Evolutionary conservation across 2,797 vertebrate genomes (phyloP).

Genomic region (Moxostoma hubbsi): DNA sequence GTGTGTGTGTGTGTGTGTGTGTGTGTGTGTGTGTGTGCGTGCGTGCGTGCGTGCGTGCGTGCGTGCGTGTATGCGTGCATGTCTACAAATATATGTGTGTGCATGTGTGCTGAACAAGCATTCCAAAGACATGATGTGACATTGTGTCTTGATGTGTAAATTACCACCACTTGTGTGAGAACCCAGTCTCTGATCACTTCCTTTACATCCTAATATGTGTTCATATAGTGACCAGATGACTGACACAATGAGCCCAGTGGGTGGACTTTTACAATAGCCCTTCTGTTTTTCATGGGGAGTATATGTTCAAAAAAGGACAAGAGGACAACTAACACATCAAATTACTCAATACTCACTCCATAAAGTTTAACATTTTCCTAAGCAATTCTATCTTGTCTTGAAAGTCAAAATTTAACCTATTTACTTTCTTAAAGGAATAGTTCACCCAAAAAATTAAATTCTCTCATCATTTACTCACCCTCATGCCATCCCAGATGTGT

Average conservation of each 20-base stretch:
- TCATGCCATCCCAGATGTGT: too few species aligned
- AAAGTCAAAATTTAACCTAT: too few species aligned
- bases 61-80: conserved; percentile 58
- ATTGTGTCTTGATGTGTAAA: conserved; percentile 64
- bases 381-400: background rate
- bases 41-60: conserved; percentile 54
- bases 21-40: conserved; percentile 50
- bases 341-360: background rate
- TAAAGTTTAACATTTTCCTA: background rate
- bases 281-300: conserved; percentile 23
- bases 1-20: conserved; percentile 59
- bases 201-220: conserved; percentile 72
- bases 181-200: conserved; percentile 61
- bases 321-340: conserved; percentile 11
- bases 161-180: conserved; percentile 56
- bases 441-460: too few species aligned
- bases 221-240: conserved; percentile 64
- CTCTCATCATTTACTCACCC: too few species aligned
- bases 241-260: conserved; percentile 56
- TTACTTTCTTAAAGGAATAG: too few species aligned
- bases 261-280: conserved; percentile 48
- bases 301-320: background rate
- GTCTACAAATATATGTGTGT: too few species aligned
- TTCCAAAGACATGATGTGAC: conserved; percentile 61
- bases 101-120: conserved; percentile 64